A percentile compares a stretch with the other conserved stretches of the same genome.
Evolutionary conservation across 1,140 invertebrate species (phyloP).

Genomic region (Aphaenogaster rudis): DNA sequence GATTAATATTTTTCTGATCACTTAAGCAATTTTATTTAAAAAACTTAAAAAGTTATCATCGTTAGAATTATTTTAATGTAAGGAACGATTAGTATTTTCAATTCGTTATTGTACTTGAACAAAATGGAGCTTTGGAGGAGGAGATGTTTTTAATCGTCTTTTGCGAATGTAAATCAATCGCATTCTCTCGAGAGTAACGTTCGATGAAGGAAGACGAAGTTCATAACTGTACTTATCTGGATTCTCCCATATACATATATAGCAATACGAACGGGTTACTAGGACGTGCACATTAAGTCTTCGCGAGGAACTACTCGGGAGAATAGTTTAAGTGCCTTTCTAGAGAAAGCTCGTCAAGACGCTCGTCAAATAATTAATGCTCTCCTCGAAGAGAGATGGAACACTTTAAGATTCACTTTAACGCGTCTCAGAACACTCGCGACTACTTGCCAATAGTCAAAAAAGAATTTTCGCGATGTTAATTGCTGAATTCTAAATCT

Average conservation of each 20-base stretch:
- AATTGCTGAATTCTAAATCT: neutral
- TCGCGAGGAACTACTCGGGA: slow-evolving; percentile 35
- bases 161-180: neutral
- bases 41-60: neutral
- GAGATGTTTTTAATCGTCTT: neutral
- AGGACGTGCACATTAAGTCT: slow-evolving; percentile 46
- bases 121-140: neutral
- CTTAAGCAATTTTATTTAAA: neutral
- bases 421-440: neutral
- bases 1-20: neutral
- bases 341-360: slow-evolving; percentile 42
- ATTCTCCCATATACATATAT: neutral
- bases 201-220: slow-evolving; percentile 17
- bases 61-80: neutral
- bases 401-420: slow-evolving; percentile 24
- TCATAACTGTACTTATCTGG: slow-evolving; percentile 21
- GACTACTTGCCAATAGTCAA: neutral
- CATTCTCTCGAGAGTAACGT: neutral
- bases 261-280: neutral
- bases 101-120: neutral
- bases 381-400: slow-evolving; percentile 1
- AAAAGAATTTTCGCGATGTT: neutral
- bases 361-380: slow-evolving; percentile 64
- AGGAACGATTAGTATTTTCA: neutral
- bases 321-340: slow-evolving; percentile 62